Evolutionary conservation across 2,888 invertebrate species (phyloP), one percentile per base, ranked within the genome.

Genomic region (Rutpela maculata): DNA sequence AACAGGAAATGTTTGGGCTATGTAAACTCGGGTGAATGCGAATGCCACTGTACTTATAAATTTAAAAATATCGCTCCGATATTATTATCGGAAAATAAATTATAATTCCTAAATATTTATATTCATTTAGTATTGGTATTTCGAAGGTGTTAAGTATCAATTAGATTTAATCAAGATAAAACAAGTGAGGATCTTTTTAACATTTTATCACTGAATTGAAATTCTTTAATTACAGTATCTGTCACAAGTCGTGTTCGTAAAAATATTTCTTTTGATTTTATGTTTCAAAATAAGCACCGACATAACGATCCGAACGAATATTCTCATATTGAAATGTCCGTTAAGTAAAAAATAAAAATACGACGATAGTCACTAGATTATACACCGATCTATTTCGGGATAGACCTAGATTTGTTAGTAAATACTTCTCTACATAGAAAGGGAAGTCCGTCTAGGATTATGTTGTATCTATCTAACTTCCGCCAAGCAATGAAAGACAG

Each of bases 381-480:
- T 1, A 35, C 60, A 62, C 1, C n/a, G 17, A 18, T 43, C 19
- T 65, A 65, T 65, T 65, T 65, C 12, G 4, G 15, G 38, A 17
- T 11, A 19, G 11, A n/a, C 22, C 50, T 19, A 17, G 2, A 26
- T 35, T 35, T 62, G 35, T 62, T 65, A 18, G 35, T 19, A 38
- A 18, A 18, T 19, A 4, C 38, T 38, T 18, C 65, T 26, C 31
- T 65, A 43, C 22, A 43, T 12, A 35, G 38, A 38, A 43, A 38
- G 19, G 65, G 65, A 65, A 65, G 19, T 22, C 65, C 38, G 38
- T 18, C 19, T 19, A 43, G 6, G 38, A 65, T 50, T 65, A 19
- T 38, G 18, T 50, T 65, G 65, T 50, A 43, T 65, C 65, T 65
- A n/a, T 65, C 17, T 38, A 19, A 65, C 65, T 65, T 65, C 65